phyloP scores from a whole-genome alignment of 2,888 invertebrate species.

The Tuberolachnus salignus region DNA sequence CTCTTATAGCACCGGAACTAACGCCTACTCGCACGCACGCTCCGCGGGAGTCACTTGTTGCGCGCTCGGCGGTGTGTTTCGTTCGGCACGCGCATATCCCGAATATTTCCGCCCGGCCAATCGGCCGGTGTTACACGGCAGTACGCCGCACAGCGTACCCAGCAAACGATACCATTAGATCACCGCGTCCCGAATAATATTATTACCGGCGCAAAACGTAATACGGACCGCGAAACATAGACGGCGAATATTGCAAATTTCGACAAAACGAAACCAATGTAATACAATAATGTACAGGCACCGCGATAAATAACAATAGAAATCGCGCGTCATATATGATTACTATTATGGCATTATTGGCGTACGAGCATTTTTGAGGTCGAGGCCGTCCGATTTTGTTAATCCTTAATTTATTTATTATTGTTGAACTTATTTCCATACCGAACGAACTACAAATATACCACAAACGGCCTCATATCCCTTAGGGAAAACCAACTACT shows the following conservation, averaged over 20 bases:
- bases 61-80: constrained; percentile 28
- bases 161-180: not conserved
- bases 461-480: too few species aligned
- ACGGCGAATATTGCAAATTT: not conserved
- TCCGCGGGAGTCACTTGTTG: constrained; percentile 49
- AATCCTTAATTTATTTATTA: constrained; percentile 6
- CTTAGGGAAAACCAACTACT: too few species aligned
- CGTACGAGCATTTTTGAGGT: constrained; percentile 38
- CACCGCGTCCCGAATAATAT: not conserved
- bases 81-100: constrained; percentile 39
- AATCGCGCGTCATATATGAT: constrained; percentile 8
- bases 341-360: constrained; percentile 9
- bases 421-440: too few species aligned
- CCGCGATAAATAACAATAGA: not conserved
- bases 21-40: constrained; percentile 56
- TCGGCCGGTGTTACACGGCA: not conserved
- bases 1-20: constrained; percentile 55
- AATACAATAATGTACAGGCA: not conserved
- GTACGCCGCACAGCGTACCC: not conserved
- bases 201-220: not conserved
- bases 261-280: not conserved
- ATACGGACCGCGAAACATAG: not conserved
- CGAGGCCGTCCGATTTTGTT: constrained; percentile 37
- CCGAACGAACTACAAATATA: too few species aligned
- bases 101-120: constrained; percentile 38